Evolutionary conservation across 2,888 invertebrate genomes (phyloP).

Genomic region (Creontiades dilutus): DNA sequence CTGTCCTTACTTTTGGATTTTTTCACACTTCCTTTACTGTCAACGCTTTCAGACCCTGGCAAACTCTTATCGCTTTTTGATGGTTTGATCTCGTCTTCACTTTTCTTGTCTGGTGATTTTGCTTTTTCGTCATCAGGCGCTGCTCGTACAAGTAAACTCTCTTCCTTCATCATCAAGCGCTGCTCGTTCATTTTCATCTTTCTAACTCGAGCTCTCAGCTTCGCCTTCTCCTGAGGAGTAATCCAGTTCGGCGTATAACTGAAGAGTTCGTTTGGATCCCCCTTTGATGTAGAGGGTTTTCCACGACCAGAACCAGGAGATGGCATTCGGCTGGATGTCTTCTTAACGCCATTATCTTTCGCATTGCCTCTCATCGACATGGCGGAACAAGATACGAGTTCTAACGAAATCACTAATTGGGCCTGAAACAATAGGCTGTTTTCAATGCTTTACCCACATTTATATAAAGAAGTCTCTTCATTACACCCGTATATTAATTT

Average conservation of each 20-base stretch:
- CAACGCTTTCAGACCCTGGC: not conserved
- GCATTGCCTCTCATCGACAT: no score
- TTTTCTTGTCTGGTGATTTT: not conserved
- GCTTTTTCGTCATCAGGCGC: not conserved
- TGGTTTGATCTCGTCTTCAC: not conserved
- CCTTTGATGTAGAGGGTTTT: not conserved
- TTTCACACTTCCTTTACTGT: not conserved
- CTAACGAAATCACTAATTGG: no score
- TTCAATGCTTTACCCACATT: no score
- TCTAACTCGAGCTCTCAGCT: conserved; percentile 16
- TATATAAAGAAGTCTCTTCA: no score
- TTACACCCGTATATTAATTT: no score
- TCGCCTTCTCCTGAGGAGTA: conserved; percentile 47
- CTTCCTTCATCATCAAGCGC: not conserved
- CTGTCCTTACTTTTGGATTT: conserved; percentile 40
- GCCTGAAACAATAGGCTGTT: no score
- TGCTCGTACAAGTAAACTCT: not conserved
- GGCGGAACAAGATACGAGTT: no score
- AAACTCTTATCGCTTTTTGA: not conserved
- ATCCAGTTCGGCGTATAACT: conserved; percentile 49
- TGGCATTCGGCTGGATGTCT: no score
- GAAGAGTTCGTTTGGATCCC: conserved; percentile 13
- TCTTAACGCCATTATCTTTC: no score
- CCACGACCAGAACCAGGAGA: no score
- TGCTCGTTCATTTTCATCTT: conserved; percentile 4